phyloP scores from a whole-genome alignment of 2,113 vertebrate genomes.

The Gallinago paraguaiae region DNA sequence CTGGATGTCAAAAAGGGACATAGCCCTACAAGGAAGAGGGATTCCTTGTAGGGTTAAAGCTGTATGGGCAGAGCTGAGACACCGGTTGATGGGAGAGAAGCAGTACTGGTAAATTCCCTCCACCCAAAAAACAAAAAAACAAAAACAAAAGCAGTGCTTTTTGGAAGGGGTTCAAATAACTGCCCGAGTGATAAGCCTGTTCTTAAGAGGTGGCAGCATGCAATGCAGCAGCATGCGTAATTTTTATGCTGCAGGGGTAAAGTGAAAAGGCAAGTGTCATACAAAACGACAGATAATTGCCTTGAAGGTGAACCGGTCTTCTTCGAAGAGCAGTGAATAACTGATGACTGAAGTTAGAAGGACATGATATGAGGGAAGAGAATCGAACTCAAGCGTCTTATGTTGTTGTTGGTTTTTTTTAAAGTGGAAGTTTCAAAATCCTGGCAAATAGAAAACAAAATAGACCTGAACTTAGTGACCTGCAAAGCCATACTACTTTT shows the following conservation, averaged over 20 bases:
- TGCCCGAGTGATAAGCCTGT: neutral
- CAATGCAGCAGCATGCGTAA: neutral
- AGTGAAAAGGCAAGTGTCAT: neutral
- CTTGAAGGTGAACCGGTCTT: neutral
- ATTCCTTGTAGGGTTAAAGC: neutral
- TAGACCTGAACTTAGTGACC: neutral
- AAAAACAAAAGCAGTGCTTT: neutral
- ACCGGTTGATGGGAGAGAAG: neutral
- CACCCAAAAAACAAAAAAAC: neutral
- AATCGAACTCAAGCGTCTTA: fast-evolving
- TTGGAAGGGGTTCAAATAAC: neutral
- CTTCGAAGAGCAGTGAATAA: neutral
- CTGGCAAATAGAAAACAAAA: neutral
- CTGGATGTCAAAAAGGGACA: neutral
- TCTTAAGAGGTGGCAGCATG: neutral
- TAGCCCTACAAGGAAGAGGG: neutral
- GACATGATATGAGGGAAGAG: neutral
- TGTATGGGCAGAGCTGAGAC: neutral
- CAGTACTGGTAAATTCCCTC: neutral
- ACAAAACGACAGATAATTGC: neutral
- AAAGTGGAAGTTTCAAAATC: neutral
- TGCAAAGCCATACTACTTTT: neutral
- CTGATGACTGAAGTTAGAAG: neutral
- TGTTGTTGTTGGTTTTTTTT: neutral
- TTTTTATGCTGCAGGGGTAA: neutral